Conservation (phyloP, 2,113 vertebrate species). For the Laticauda laticaudata region DNA sequence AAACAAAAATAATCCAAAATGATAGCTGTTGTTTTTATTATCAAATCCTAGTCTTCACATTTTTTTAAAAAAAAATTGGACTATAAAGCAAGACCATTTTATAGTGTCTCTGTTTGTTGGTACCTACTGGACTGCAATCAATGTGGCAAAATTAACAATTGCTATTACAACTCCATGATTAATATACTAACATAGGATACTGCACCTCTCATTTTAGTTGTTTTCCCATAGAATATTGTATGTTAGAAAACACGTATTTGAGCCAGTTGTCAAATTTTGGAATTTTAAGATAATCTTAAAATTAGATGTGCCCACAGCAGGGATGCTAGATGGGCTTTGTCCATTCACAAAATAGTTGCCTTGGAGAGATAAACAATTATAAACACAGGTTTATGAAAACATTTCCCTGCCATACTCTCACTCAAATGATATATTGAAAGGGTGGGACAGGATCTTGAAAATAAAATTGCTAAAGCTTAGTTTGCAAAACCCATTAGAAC, state of each 20-base stretch:
- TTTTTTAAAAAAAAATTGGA: conserved; percentile 10
- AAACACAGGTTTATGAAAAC: neutral
- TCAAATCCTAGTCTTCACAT: neutral
- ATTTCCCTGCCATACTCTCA: neutral
- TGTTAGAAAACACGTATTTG: neutral
- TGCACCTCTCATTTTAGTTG: conserved; percentile 9
- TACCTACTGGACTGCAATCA: conserved; percentile 48
- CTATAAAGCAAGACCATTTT: conserved; percentile 45
- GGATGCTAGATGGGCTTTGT: neutral
- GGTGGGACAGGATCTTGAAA: neutral
- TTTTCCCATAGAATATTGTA: neutral
- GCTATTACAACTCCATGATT: conserved; percentile 7
- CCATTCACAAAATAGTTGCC: neutral
- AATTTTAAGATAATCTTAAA: neutral
- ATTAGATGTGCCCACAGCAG: neutral
- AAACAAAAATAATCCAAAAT: conserved; percentile 36
- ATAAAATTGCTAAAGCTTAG: neutral
- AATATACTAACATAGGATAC: neutral
- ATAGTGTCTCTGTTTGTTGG: conserved; percentile 25
- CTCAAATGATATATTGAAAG: neutral
- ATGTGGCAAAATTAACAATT: neutral
- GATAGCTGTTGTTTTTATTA: conserved; percentile 34
- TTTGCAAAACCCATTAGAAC: neutral
- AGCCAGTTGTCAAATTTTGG: neutral
- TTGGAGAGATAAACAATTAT: neutral